Evolutionary conservation across 2,113 vertebrate genomes (phyloP).

Genomic region (Tretioscincus oriximinensis): DNA sequence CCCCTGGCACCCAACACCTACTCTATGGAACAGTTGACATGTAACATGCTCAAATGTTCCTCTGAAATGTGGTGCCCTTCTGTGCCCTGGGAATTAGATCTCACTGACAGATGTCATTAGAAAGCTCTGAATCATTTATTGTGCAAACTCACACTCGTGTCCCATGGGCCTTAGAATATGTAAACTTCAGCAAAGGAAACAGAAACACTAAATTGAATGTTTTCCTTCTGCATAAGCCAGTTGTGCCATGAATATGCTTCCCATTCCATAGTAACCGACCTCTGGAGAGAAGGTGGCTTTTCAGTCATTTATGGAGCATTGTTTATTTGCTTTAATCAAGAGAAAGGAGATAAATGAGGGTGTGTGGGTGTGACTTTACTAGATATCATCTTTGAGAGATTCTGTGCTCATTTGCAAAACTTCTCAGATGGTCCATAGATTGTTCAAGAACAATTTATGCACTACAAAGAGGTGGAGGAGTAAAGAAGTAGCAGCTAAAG

Average conservation of each 20-base stretch:
- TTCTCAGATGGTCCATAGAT: no score
- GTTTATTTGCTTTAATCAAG: not conserved
- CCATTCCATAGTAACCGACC: slow-evolving; percentile 34
- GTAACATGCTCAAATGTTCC: slow-evolving; percentile 29
- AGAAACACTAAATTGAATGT: slow-evolving; percentile 54
- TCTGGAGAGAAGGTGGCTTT: slow-evolving; percentile 1
- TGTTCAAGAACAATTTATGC: no score
- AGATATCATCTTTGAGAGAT: not conserved
- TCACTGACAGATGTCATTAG: slow-evolving; percentile 50
- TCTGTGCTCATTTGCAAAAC: no score
- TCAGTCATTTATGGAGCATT: not conserved
- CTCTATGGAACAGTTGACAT: not conserved
- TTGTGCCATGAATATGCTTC: slow-evolving; percentile 30
- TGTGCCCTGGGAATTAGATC: slow-evolving; percentile 33
- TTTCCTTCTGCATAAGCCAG: slow-evolving; percentile 53
- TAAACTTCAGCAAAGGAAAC: slow-evolving; percentile 51
- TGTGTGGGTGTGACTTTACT: not conserved
- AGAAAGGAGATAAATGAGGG: not conserved
- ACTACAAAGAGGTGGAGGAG: no score
- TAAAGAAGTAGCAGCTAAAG: no score
- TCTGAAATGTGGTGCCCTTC: slow-evolving; percentile 41
- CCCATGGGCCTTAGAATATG: slow-evolving; percentile 49
- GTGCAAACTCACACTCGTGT: slow-evolving; percentile 43
- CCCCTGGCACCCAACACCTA: slow-evolving; percentile 5
- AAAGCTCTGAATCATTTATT: slow-evolving; percentile 55